Evolutionary conservation across 2,888 invertebrate species (phyloP), one percentile per base, ranked within the genome.

Genomic region (Esperia sulphurella): DNA sequence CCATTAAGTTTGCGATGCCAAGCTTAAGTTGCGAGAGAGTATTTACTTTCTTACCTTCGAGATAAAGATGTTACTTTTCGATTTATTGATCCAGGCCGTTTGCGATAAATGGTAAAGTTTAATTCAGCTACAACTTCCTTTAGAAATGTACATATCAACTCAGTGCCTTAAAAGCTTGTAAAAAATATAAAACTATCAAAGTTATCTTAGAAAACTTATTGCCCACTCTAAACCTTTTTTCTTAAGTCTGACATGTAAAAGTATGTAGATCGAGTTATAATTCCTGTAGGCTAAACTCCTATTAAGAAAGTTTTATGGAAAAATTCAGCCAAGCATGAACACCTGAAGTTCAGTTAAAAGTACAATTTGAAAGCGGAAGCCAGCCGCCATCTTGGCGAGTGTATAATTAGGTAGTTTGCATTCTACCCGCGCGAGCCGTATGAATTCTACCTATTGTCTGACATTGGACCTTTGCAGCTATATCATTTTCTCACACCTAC

Each of bases 371-470:
- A 61, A 58, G 51, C 53, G 61, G 53, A 61, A 54, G 59, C 52
- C 54, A 55, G 62, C 58, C 71, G 84, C 87, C 87, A 87, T 88
- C 85, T 88, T 88, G 77, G 72, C 57, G 49, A 66, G 63, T 60
- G 58, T 60, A 82, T 89, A 90, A 90, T 89, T 83, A 85, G 87
- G 79, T 63, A 69, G 80, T 90, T 89, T 86, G 79, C 80, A 90
- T 90, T 81, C 90, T 75, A 63, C 58, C 56, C 71, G 72, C 82
- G 78, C 57, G 63, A 62, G 49, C 67, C 79, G 85, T 87, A 87
- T 88, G 88, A 89, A 89, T 89, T 87, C 78, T 85, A 84, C 86
- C 88, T 87, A 89, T 82, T 83, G 85, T 85, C 88, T 87, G 89
- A 87, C 88, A 84, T 86, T 79, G 85, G 89, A 88, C 89, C 88